These are phyloP conservation scores for Varanus komodoensis DNA, from an alignment of 2,113 vertebrate species.

Conservation along the genomic window DNA sequence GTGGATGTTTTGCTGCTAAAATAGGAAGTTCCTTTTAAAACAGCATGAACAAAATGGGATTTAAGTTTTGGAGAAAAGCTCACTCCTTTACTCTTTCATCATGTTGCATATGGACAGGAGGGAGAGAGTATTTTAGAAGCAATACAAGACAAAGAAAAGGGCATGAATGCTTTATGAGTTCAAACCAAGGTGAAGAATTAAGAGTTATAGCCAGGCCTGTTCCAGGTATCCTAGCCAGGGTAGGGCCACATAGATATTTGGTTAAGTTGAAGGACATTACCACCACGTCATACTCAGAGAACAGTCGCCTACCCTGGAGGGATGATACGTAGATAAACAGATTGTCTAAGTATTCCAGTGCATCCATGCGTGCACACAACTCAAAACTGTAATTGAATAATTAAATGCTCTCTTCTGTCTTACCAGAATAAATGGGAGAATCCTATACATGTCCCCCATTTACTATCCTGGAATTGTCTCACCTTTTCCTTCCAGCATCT, in stretches of 20 bases:
- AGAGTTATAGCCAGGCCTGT: no score
- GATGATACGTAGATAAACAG: neutral
- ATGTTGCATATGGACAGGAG: no score
- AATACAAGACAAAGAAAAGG: neutral
- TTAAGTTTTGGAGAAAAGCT: neutral
- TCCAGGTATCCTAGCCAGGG: neutral
- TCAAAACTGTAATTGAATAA: no score
- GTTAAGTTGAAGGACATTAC: neutral
- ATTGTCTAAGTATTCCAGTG: neutral
- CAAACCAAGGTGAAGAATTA: neutral
- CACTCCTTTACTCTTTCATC: neutral
- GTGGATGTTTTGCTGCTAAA: neutral
- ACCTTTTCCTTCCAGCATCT: neutral
- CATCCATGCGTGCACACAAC: no score
- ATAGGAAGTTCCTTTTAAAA: neutral
- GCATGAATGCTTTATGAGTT: neutral
- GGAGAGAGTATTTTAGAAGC: neutral
- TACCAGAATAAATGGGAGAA: no score
- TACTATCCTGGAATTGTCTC: neutral
- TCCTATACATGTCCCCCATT: neutral
- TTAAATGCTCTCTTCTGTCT: no score
- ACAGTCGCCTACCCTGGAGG: neutral
- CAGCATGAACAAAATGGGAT: constrained; percentile 14
- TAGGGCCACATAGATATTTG: neutral
- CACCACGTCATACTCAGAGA: neutral